Percentiles rank a stretch among this genome's conserved stretches.
These are phyloP conservation scores for Lobophora halterata DNA, from an alignment of 2,888 invertebrate genomes.

Conservation along the genomic window DNA sequence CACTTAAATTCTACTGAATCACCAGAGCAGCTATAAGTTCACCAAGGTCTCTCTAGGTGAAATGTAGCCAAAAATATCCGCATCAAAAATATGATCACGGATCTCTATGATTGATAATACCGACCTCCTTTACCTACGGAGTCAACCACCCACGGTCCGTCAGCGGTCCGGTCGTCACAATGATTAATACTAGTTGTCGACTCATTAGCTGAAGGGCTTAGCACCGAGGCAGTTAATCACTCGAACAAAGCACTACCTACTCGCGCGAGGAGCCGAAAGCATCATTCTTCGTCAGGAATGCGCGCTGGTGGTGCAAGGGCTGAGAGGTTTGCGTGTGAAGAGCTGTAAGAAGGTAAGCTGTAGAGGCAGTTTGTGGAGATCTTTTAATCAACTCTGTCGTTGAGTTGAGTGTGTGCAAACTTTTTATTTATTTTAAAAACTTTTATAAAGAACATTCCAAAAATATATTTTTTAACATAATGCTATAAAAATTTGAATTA, in stretches of 20 bases:
- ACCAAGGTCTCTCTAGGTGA: no score
- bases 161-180: constrained; percentile 69
- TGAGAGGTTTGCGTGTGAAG: constrained; percentile 25
- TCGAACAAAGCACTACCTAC: constrained; percentile 79
- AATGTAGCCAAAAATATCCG: not conserved
- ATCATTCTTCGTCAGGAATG: constrained; percentile 81
- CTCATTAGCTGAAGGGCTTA: constrained; percentile 81
- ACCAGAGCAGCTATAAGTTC: no score
- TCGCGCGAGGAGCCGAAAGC: constrained; percentile 75
- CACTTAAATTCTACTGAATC: no score
- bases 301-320: constrained; percentile 45
- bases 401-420: no score
- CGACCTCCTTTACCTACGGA: constrained; percentile 40
- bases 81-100: not conserved
- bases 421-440: no score
- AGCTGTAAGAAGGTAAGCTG: no score
- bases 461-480: no score
- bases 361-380: no score
- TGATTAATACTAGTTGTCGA: constrained; percentile 77
- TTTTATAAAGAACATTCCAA: no score
- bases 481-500: no score
- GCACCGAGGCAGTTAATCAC: constrained; percentile 76
- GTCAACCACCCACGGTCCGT: constrained; percentile 69
- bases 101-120: constrained; percentile 24
- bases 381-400: no score